A percentile compares a stretch with the other conserved stretches of the same genome.
Conservation (phyloP, 2,113 vertebrate species). For the Procapra przewalskii region DNA sequence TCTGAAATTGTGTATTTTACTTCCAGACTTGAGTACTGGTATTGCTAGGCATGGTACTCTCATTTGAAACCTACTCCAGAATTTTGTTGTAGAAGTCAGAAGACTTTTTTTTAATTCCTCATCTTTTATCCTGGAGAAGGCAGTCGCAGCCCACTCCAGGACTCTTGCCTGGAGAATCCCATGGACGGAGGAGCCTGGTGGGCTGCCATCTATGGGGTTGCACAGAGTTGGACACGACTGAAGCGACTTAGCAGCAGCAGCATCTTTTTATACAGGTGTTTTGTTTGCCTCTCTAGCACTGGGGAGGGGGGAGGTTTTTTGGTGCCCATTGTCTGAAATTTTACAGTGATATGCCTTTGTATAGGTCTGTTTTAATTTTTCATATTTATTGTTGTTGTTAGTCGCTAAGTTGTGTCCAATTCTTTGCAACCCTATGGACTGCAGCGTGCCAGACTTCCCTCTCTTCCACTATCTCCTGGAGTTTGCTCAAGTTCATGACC, state of each 20-base stretch:
- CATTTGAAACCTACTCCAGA: background rate
- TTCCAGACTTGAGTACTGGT: background rate
- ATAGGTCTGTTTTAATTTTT: conserved; percentile 10
- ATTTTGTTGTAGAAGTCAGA: background rate
- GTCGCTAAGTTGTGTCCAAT: background rate
- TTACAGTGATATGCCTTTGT: background rate
- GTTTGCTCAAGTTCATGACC: background rate
- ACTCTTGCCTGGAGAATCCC: background rate
- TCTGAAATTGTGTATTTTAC: background rate
- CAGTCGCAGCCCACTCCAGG: background rate
- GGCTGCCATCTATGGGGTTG: background rate
- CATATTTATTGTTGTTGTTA: background rate
- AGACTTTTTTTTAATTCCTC: background rate
- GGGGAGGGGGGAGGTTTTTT: background rate
- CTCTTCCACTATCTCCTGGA: background rate
- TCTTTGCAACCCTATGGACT: background rate
- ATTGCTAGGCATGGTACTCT: background rate
- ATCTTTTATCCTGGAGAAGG: background rate
- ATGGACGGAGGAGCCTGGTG: background rate
- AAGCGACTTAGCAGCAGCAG: background rate
- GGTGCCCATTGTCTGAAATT: background rate
- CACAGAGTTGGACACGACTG: background rate
- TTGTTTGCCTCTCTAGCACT: background rate
- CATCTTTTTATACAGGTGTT: background rate
- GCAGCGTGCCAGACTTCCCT: background rate